Evolutionary conservation across 2,113 vertebrate genomes (phyloP).

Genomic region (Hippotragus niger): DNA sequence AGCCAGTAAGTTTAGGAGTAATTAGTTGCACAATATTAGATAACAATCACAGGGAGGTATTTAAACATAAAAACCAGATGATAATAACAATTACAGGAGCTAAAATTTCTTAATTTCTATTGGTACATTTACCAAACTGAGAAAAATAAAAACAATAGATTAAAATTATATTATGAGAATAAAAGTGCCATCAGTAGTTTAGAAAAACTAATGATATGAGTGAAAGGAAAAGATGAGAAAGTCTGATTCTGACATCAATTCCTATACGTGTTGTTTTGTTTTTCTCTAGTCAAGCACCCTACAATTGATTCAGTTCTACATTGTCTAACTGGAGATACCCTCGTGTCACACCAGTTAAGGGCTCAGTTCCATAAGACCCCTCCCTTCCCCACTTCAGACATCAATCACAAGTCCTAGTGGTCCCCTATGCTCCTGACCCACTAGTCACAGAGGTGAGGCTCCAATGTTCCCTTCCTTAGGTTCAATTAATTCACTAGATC

Average conservation of each 20-base stretch:
- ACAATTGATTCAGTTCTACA: not conserved
- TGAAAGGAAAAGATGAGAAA: not conserved
- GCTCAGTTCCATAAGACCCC: not conserved
- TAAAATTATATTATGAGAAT: not conserved
- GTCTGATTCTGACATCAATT: not conserved
- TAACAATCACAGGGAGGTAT: not conserved
- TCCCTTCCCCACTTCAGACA: not conserved
- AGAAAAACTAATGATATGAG: not conserved
- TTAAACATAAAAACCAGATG: not conserved
- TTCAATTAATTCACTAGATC: not conserved
- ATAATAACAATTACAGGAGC: not conserved
- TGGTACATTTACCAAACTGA: not conserved
- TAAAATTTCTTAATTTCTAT: not conserved
- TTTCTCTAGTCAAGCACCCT: not conserved
- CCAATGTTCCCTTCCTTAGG: not conserved
- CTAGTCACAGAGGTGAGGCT: not conserved
- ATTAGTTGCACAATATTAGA: not conserved
- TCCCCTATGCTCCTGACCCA: not conserved
- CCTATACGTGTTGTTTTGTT: not conserved
- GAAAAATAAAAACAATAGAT: not conserved
- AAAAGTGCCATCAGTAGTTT: not conserved
- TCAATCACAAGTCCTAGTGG: not conserved
- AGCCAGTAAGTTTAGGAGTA: not conserved
- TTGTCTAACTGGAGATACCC: not conserved
- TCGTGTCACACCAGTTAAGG: not conserved